Evolutionary conservation across 1,140 invertebrate genomes (phyloP).

Genomic region (Ceratina japonica): DNA sequence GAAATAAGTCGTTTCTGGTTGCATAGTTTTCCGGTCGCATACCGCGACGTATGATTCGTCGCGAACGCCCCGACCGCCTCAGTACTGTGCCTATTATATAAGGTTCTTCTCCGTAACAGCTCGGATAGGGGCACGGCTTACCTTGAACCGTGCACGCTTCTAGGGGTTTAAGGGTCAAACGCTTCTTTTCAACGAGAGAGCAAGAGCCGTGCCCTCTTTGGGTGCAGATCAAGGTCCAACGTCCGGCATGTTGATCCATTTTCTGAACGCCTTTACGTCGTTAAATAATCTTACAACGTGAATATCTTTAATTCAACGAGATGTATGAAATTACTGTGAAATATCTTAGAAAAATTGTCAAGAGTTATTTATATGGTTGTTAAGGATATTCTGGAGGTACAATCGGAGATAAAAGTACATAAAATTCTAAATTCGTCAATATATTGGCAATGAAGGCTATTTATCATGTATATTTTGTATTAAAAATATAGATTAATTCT

Average conservation of each 20-base stretch:
- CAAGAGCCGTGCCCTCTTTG: not conserved
- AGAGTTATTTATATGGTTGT: not conserved
- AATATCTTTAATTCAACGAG: no score
- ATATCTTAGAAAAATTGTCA: no score
- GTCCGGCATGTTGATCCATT: conserved; percentile 5
- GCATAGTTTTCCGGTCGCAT: conserved; percentile 36
- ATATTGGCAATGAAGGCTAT: no score
- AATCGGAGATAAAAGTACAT: no score
- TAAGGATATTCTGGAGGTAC: no score
- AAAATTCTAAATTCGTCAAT: no score
- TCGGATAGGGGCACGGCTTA: conserved; percentile 61
- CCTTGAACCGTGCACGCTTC: conserved; percentile 64
- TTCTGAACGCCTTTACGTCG: conserved; percentile 1
- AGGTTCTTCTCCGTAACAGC: conserved; percentile 64
- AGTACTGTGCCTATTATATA: conserved; percentile 40
- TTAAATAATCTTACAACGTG: not conserved
- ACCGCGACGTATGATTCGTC: conserved; percentile 62
- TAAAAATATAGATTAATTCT: no score
- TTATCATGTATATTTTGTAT: no score
- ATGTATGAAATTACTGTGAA: not conserved
- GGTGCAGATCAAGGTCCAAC: not conserved
- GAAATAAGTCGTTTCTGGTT: conserved; percentile 24
- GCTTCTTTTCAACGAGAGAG: conserved; percentile 14
- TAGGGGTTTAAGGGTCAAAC: conserved; percentile 61
- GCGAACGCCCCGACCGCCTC: conserved; percentile 59